These are phyloP conservation scores for Sigmodon hispidus DNA, from an alignment of 2,113 vertebrate species.

Conservation along the genomic window DNA sequence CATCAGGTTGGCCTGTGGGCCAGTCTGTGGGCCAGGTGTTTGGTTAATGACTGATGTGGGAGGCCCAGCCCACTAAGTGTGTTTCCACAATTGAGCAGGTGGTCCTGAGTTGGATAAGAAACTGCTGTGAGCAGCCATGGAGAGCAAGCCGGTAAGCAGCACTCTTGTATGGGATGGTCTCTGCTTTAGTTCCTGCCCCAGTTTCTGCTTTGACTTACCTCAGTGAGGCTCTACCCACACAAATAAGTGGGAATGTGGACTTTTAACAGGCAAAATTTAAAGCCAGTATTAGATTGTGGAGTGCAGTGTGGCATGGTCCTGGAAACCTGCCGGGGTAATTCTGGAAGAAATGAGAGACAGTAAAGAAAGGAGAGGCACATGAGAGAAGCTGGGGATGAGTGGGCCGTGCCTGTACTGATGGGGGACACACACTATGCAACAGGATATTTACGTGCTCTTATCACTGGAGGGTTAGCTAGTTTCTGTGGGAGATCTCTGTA, in stretches of 20 bases:
- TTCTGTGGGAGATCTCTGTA: not conserved
- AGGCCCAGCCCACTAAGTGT: not conserved
- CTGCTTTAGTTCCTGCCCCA: not conserved
- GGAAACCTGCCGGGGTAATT: not conserved
- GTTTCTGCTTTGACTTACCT: not conserved
- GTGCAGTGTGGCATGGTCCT: not conserved
- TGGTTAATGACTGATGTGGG: not conserved
- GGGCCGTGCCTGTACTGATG: not conserved
- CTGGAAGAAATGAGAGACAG: not conserved
- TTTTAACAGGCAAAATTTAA: conserved; percentile 46
- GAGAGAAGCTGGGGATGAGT: not conserved
- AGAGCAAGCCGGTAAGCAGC: not conserved
- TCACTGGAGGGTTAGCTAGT: not conserved
- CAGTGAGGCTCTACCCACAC: not conserved
- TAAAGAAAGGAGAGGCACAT: not conserved
- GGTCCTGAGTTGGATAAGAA: not conserved
- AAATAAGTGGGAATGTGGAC: not conserved
- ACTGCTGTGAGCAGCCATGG: not conserved
- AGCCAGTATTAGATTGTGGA: not conserved
- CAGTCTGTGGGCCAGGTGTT: not conserved
- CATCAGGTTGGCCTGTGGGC: not conserved
- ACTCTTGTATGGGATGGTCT: not conserved
- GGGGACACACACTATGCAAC: too few species aligned
- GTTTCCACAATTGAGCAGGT: not conserved
- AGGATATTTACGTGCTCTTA: not conserved